These are phyloP conservation scores for Caradrina clavipalpis DNA, from an alignment of 2,888 invertebrate species.

Conservation along the genomic window DNA sequence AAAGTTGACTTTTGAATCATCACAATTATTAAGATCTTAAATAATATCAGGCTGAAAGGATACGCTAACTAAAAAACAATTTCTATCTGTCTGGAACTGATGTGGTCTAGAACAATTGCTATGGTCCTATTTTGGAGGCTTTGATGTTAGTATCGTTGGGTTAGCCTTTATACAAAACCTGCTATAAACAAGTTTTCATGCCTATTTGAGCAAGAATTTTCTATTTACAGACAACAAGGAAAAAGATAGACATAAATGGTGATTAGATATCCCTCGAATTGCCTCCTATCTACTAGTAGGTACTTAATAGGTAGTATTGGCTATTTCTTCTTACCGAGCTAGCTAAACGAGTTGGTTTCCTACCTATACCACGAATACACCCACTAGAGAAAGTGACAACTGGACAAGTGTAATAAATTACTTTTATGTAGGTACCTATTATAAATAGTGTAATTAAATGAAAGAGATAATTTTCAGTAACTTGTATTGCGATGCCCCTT, in stretches of 20 bases:
- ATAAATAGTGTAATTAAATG: not conserved
- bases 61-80: not conserved
- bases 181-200: not conserved
- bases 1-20: not conserved
- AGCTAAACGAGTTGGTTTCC: conserved; percentile 43
- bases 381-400: conserved; percentile 40
- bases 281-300: conserved; percentile 4
- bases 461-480: not conserved
- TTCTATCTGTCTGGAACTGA: too few relatives aligned
- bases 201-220: not conserved
- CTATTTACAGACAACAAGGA: conserved; percentile 10
- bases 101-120: too few relatives aligned
- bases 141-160: too few relatives aligned
- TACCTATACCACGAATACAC: conserved; percentile 12
- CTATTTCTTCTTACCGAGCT: conserved; percentile 34
- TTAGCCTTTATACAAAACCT: too few relatives aligned
- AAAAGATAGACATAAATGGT: conserved; percentile 1
- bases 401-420: conserved; percentile 20
- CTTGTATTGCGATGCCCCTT: not conserved
- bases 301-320: conserved; percentile 1
- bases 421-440: conserved; percentile 2
- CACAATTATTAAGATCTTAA: too few relatives aligned
- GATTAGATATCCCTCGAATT: conserved; percentile 22
- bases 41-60: not conserved
- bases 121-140: too few relatives aligned